Conservation (phyloP, 2,113 vertebrate species). For the Sylvia atricapilla region DNA sequence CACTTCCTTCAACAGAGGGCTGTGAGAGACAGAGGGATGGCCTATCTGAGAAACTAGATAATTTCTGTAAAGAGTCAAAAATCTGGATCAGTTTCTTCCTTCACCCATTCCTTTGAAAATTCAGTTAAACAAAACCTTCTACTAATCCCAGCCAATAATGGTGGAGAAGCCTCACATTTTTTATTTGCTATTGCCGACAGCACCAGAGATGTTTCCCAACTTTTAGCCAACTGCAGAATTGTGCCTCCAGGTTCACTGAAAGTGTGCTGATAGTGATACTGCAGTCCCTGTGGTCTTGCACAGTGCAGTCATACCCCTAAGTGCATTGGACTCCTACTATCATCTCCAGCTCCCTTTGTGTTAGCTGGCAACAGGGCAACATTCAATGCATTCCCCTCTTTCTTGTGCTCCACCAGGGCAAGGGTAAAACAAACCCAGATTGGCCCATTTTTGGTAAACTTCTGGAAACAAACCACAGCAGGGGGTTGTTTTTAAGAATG, state of each 20-base stretch:
- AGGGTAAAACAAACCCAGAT: background rate
- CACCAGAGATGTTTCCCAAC: background rate
- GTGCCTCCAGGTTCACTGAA: background rate
- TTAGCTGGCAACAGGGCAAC: background rate
- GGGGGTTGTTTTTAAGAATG: background rate
- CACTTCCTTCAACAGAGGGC: background rate
- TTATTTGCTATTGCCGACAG: background rate
- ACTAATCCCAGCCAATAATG: background rate
- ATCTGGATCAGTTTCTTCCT: background rate
- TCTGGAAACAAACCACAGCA: background rate
- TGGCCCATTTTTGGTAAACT: background rate
- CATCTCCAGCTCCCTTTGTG: background rate
- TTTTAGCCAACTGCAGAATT: background rate
- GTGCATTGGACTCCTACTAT: background rate
- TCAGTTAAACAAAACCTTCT: background rate
- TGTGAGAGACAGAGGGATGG: background rate
- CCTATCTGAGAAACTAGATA: background rate
- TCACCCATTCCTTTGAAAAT: background rate
- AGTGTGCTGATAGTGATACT: background rate
- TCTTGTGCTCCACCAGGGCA: background rate
- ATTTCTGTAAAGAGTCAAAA: background rate
- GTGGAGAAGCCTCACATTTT: background rate
- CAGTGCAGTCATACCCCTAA: rapidly evolving
- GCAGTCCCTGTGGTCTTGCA: background rate
- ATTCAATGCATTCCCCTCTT: background rate